Percentiles rank a stretch among this genome's conserved stretches.
These are phyloP conservation scores for Hydropsyche tenuis DNA, from an alignment of 1,140 invertebrate genomes.

Conservation along the genomic window DNA sequence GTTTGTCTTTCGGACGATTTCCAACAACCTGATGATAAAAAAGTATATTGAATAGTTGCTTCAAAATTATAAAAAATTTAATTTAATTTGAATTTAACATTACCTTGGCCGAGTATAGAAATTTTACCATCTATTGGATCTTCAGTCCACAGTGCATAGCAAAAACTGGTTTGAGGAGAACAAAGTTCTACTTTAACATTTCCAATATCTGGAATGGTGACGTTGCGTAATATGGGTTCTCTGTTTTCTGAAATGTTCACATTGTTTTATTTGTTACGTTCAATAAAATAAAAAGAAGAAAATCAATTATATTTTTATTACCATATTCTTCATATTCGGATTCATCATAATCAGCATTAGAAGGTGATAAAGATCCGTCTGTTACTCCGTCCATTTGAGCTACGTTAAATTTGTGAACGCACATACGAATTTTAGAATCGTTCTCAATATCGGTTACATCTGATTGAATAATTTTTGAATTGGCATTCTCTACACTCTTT, in stretches of 20 bases:
- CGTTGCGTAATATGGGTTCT: conserved; percentile 44
- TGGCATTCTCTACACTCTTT: not conserved
- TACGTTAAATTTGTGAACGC: conserved; percentile 17
- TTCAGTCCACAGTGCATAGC: conserved; percentile 58
- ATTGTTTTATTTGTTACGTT: not conserved
- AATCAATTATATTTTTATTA: not conserved
- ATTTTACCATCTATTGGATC: conserved; percentile 55
- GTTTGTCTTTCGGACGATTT: conserved; percentile 53
- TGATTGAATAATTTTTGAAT: not conserved
- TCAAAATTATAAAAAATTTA: too few species aligned
- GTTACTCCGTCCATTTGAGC: not conserved
- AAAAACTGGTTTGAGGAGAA: conserved; percentile 54
- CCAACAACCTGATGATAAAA: conserved; percentile 57
- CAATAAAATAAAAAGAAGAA: not conserved
- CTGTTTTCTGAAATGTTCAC: conserved; percentile 3
- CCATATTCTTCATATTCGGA: conserved; percentile 20
- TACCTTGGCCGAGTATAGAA: conserved; percentile 60
- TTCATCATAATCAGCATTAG: not conserved
- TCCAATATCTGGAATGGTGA: conserved; percentile 53
- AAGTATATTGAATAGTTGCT: not conserved
- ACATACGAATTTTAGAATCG: not conserved
- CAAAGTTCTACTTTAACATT: conserved; percentile 56
- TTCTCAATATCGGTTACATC: not conserved
- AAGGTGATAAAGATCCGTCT: not conserved
- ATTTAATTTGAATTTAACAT: not conserved